These are phyloP conservation scores for Diarsia dahlii DNA, from an alignment of 2,888 invertebrate genomes.

Conservation along the genomic window DNA sequence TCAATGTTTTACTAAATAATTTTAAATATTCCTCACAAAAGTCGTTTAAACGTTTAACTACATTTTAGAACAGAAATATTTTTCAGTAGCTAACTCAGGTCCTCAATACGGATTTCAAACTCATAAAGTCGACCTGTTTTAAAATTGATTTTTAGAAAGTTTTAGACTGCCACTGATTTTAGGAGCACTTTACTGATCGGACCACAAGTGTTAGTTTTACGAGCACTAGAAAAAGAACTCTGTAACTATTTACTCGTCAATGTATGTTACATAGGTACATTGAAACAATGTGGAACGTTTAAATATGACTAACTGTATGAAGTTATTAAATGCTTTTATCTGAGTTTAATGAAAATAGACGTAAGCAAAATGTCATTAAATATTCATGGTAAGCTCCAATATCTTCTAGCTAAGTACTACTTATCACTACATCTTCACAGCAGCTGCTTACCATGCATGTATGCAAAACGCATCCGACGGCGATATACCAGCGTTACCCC, in stretches of 20 bases:
- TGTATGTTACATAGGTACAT: not conserved
- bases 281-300: not conserved
- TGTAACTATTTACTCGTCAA: not conserved
- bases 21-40: not conserved
- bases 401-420: not conserved
- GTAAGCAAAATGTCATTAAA: not conserved
- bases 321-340: no score
- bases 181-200: conserved; percentile 8
- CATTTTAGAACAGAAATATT: no score
- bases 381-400: not conserved
- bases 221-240: not conserved
- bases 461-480: conserved; percentile 42
- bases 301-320: not conserved
- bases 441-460: conserved; percentile 41
- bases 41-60: no score
- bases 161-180: not conserved
- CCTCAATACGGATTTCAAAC: not conserved
- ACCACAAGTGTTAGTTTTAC: conserved; percentile 10
- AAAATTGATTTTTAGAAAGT: not conserved
- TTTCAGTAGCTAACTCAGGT: not conserved
- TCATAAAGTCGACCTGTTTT: not conserved
- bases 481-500: conserved; percentile 31
- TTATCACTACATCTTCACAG: conserved; percentile 43
- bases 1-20: not conserved
- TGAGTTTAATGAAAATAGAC: not conserved